Percentiles rank a stretch among this genome's conserved stretches.
Evolutionary conservation across 2,888 invertebrate genomes (phyloP).

Genomic region (Lycophotia porphyrea): DNA sequence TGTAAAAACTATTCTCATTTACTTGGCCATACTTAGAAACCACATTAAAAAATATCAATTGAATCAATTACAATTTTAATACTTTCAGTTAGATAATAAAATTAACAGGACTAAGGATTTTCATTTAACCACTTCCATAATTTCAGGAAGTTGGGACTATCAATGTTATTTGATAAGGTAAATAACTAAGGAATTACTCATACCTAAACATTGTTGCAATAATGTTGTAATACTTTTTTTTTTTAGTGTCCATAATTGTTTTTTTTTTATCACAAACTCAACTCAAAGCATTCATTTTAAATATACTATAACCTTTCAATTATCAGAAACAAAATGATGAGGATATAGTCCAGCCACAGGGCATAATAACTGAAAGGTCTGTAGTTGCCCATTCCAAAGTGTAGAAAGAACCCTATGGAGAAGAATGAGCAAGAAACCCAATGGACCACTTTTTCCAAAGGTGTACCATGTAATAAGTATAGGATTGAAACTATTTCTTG

Average conservation of each 20-base stretch:
- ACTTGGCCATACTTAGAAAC: background rate
- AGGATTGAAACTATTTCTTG: background rate
- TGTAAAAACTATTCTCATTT: background rate
- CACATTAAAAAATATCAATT: background rate
- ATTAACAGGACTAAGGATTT: slow-evolving; percentile 29
- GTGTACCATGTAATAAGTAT: background rate
- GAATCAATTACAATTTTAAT: background rate
- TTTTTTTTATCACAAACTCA: background rate
- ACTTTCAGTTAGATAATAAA: background rate
- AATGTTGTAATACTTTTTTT: background rate
- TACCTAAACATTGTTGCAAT: background rate
- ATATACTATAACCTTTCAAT: background rate
- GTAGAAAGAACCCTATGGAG: background rate
- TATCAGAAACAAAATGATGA: background rate
- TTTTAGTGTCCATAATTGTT: background rate
- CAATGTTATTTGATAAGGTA: slow-evolving; percentile 31
- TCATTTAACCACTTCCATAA: slow-evolving; percentile 34
- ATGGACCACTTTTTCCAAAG: background rate
- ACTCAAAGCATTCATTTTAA: background rate
- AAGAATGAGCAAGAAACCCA: background rate
- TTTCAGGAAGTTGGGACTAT: slow-evolving; percentile 37
- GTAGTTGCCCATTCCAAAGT: background rate
- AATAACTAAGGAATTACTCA: slow-evolving; percentile 15
- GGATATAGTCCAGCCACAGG: background rate
- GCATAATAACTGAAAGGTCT: background rate